A percentile compares a stretch with the other conserved stretches of the same genome.
phyloP scores from a whole-genome alignment of 2,797 vertebrate genomes.

The Aythya fuligula region DNA sequence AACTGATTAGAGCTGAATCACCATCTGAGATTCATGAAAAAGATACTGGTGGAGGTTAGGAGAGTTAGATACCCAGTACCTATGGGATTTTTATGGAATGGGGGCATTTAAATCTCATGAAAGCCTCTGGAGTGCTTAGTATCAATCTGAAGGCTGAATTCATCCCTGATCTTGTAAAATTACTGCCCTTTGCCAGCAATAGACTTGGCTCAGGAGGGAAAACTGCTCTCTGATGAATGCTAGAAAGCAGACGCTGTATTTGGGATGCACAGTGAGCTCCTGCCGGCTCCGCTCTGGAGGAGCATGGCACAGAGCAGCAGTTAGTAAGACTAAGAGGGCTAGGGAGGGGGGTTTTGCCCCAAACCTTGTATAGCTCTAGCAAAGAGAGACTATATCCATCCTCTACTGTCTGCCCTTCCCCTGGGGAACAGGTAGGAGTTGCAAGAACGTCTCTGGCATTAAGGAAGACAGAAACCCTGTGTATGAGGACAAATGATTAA shows the following conservation, averaged over 20 bases:
- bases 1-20: neutral
- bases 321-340: neutral
- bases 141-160: neutral
- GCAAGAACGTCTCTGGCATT: neutral
- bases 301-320: neutral
- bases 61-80: neutral
- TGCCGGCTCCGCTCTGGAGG: constrained; percentile 34
- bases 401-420: neutral
- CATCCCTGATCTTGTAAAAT: constrained; percentile 3
- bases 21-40: neutral
- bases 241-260: neutral
- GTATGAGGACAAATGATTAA: neutral
- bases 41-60: neutral
- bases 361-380: neutral
- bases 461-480: neutral
- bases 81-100: neutral
- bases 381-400: neutral
- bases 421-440: neutral
- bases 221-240: neutral
- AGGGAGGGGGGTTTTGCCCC: neutral
- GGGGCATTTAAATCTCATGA: neutral
- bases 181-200: neutral
- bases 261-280: constrained; percentile 10
- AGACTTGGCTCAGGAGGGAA: neutral
- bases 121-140: neutral